Conservation (phyloP, 2,113 vertebrate species). For the Clarias macrocephalus region DNA sequence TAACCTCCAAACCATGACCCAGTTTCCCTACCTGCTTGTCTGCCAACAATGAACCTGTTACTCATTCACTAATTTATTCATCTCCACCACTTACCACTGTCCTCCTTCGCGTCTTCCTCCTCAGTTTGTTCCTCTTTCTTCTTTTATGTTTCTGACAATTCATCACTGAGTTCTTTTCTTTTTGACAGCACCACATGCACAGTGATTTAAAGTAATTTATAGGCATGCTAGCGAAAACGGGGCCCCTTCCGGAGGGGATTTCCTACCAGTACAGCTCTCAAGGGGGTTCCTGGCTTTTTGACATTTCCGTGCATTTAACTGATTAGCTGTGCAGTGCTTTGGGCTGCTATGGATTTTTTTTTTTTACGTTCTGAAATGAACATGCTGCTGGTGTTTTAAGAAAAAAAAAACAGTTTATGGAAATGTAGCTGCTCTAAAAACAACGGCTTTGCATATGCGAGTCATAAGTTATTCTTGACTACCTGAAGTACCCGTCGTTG, state of each 20-base stretch:
- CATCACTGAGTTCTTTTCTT: not conserved
- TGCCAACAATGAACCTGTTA: not conserved
- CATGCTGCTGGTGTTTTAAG: not conserved
- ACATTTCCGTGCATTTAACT: not conserved
- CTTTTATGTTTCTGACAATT: not conserved
- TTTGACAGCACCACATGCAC: not conserved
- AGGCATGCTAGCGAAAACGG: not conserved
- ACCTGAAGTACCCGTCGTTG: no score
- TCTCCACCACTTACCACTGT: not conserved
- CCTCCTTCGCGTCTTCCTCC: not conserved
- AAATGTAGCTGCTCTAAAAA: not conserved
- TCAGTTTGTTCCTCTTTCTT: not conserved
- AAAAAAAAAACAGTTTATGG: not conserved
- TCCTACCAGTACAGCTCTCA: not conserved
- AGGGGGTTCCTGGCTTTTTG: constrained; percentile 18
- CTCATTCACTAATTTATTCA: not conserved
- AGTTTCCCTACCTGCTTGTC: not conserved
- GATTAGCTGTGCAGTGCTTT: not conserved
- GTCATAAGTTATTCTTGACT: not conserved
- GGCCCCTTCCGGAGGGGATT: constrained; percentile 17
- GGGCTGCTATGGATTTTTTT: not conserved
- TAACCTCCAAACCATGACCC: not conserved
- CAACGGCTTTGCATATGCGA: no score
- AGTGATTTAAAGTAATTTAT: not conserved
- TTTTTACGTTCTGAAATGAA: not conserved